These are phyloP conservation scores for Bruchidius siliquastri DNA, from an alignment of 2,888 invertebrate genomes.

Conservation along the genomic window DNA sequence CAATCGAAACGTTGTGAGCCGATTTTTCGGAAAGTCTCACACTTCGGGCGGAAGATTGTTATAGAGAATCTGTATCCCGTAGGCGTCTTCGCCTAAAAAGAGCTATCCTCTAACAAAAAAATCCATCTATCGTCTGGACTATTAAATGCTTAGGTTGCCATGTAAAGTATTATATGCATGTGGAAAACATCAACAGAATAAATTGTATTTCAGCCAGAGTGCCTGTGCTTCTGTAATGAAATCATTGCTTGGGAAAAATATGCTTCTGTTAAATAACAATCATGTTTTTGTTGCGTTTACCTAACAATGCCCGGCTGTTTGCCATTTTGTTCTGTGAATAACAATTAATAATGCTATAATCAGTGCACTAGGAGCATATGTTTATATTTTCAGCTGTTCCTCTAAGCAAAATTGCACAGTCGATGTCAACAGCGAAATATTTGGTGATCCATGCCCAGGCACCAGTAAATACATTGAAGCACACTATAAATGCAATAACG, in stretches of 20 bases:
- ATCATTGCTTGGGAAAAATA: not conserved
- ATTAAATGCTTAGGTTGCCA: too few species aligned
- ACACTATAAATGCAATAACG: slow-evolving; percentile 52
- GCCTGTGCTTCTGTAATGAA: not conserved
- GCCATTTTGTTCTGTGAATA: slow-evolving; percentile 5
- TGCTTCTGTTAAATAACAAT: not conserved
- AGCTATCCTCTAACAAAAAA: too few species aligned
- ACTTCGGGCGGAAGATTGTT: too few species aligned
- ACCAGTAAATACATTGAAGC: slow-evolving; percentile 59
- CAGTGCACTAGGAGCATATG: not conserved
- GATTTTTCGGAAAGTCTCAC: too few species aligned
- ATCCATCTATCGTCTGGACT: too few species aligned
- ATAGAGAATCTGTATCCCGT: too few species aligned
- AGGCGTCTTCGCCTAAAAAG: too few species aligned
- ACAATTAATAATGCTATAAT: slow-evolving; percentile 10
- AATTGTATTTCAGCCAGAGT: not conserved
- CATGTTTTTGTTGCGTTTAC: not conserved
- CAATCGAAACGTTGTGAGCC: too few species aligned
- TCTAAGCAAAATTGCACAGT: slow-evolving; percentile 37
- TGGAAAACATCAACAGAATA: not conserved
- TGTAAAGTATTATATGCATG: too few species aligned
- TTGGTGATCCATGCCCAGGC: slow-evolving; percentile 59
- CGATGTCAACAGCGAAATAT: slow-evolving; percentile 40
- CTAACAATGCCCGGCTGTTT: slow-evolving; percentile 6
- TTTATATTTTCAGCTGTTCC: slow-evolving; percentile 43